phyloP scores from a whole-genome alignment of 2,797 vertebrate genomes.

The Taenioides sp. region DNA sequence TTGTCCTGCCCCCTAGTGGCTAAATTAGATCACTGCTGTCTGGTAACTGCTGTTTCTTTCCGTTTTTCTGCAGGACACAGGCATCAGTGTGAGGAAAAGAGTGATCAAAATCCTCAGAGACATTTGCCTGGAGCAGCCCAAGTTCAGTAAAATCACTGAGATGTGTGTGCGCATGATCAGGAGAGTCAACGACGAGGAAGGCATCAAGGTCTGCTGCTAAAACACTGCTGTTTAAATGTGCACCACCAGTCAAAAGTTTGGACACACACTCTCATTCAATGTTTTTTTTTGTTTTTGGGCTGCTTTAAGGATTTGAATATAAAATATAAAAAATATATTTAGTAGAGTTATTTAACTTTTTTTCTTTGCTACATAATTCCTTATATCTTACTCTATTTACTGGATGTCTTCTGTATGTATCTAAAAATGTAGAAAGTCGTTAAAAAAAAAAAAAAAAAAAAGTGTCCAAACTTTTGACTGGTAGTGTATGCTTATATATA shows the following conservation, averaged over 20 bases:
- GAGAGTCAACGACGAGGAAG: slow-evolving; percentile 96
- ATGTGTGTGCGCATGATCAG: slow-evolving; percentile 99
- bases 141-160: slow-evolving; percentile 95
- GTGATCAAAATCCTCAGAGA: slow-evolving; percentile 97
- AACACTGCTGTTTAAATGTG: background rate
- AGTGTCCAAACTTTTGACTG: no score
- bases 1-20: slow-evolving; percentile 65
- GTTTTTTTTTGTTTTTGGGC: no score
- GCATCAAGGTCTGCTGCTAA: slow-evolving; percentile 87
- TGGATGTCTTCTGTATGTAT: no score
- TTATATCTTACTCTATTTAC: no score
- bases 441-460: no score
- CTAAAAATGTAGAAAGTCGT: no score
- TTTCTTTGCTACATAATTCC: no score
- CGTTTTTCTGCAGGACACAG: slow-evolving; percentile 85
- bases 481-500: background rate
- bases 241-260: no score
- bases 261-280: no score
- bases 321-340: no score
- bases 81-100: slow-evolving; percentile 95
- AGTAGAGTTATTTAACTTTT: no score
- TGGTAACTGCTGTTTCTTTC: background rate
- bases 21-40: slow-evolving; percentile 15
- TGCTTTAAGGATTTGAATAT: no score
- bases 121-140: slow-evolving; percentile 95